Conservation (phyloP, 2,113 vertebrate genomes). For the Ictalurus punctatus region DNA sequence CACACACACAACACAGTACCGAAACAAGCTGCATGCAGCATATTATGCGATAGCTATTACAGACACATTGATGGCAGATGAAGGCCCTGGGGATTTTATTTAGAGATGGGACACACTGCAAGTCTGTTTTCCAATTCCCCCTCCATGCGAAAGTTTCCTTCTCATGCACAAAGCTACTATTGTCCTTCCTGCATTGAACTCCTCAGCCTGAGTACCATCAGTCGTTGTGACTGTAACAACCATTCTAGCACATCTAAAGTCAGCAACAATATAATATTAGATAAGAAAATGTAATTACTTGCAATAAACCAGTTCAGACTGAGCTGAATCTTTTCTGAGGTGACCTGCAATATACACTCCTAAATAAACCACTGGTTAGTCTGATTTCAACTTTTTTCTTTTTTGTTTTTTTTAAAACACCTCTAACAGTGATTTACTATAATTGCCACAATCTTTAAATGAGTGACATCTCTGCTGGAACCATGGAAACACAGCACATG, state of each 20-base stretch:
- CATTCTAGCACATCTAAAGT: neutral
- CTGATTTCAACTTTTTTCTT: neutral
- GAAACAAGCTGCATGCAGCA: conserved; percentile 40
- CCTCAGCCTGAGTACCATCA: conserved; percentile 50
- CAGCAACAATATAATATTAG: conserved; percentile 2
- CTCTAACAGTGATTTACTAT: no score
- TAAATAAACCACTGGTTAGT: neutral
- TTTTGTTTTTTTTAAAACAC: no score
- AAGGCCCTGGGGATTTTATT: conserved; percentile 40
- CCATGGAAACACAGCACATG: neutral
- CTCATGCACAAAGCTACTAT: conserved; percentile 62
- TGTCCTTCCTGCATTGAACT: conserved; percentile 62
- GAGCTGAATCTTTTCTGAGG: no score
- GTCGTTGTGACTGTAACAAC: conserved; percentile 25
- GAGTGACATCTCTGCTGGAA: neutral
- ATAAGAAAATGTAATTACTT: neutral
- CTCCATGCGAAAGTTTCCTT: conserved; percentile 33
- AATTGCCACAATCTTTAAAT: neutral
- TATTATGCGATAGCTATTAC: conserved; percentile 53
- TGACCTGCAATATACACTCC: neutral
- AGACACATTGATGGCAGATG: conserved; percentile 30
- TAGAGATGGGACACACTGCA: conserved; percentile 55
- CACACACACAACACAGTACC: conserved; percentile 18
- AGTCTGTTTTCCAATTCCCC: conserved; percentile 53
- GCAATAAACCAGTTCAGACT: no score